phyloP scores from a whole-genome alignment of 64 coral and sea anemone genomes.

The Hydrozoanthus tunicans region DNA sequence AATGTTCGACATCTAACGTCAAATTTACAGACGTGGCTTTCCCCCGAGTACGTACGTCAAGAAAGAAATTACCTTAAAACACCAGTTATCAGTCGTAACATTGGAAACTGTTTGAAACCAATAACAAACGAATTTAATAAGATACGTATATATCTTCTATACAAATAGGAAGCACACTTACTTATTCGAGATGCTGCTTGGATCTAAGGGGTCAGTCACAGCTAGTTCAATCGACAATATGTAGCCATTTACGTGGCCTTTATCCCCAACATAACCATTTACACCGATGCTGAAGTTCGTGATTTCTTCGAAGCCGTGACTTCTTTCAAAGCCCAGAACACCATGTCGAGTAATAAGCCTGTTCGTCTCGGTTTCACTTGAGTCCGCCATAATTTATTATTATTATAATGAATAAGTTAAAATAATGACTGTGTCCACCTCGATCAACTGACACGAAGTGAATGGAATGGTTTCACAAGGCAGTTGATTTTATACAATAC shows the following conservation, averaged over 20 bases:
- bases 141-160: too few species aligned
- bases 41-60: too few species aligned
- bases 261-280: constrained; percentile 8
- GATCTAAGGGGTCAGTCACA: background rate
- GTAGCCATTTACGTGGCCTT: background rate
- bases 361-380: background rate
- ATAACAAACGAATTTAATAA: too few species aligned
- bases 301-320: background rate
- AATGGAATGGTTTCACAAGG: background rate
- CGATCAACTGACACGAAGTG: background rate
- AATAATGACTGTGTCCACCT: background rate
- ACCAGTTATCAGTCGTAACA: too few species aligned
- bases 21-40: too few species aligned
- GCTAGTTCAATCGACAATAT: background rate
- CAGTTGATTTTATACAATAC: background rate
- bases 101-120: too few species aligned
- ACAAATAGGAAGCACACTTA: background rate
- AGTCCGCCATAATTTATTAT: background rate
- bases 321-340: constrained; percentile 10
- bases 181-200: background rate
- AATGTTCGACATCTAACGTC: too few species aligned
- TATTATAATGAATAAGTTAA: too few species aligned
- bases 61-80: too few species aligned
- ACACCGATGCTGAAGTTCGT: background rate
- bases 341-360: background rate